Conservation (phyloP, 2,888 invertebrate species). For the Lydus trimaculatus region DNA sequence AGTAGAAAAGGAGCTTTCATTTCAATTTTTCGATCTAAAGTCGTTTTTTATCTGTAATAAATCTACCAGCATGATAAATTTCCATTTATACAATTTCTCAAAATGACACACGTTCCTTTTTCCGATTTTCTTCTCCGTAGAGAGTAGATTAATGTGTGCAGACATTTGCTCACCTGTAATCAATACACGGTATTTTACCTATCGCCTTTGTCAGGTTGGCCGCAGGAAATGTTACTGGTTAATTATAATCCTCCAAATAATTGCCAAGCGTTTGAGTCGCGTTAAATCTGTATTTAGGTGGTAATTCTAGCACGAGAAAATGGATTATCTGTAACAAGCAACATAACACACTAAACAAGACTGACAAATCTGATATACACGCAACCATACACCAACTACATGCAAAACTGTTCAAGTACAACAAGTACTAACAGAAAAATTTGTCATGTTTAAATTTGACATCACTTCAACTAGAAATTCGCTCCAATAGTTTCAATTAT, state of each 20-base stretch:
- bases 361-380: slow-evolving; percentile 35
- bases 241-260: slow-evolving; percentile 43
- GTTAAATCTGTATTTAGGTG: slow-evolving; percentile 25
- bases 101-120: slow-evolving; percentile 23
- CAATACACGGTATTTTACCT: slow-evolving; percentile 27
- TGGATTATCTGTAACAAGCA: slow-evolving; percentile 43
- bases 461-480: background rate
- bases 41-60: slow-evolving; percentile 30
- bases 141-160: slow-evolving; percentile 29
- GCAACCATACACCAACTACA: slow-evolving; percentile 21
- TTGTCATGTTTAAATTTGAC: background rate
- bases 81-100: slow-evolving; percentile 32
- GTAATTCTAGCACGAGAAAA: slow-evolving; percentile 37
- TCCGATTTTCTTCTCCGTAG: slow-evolving; percentile 19
- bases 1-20: background rate
- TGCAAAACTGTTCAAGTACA: background rate
- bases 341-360: slow-evolving; percentile 31
- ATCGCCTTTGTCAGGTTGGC: slow-evolving; percentile 27
- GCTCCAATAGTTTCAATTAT: background rate
- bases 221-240: slow-evolving; percentile 39
- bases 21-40: slow-evolving; percentile 8
- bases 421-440: background rate
- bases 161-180: slow-evolving; percentile 25
- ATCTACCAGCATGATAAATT: slow-evolving; percentile 27
- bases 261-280: slow-evolving; percentile 34